phyloP scores from a whole-genome alignment of 2,888 invertebrate species.

The Conomelus anceps region DNA sequence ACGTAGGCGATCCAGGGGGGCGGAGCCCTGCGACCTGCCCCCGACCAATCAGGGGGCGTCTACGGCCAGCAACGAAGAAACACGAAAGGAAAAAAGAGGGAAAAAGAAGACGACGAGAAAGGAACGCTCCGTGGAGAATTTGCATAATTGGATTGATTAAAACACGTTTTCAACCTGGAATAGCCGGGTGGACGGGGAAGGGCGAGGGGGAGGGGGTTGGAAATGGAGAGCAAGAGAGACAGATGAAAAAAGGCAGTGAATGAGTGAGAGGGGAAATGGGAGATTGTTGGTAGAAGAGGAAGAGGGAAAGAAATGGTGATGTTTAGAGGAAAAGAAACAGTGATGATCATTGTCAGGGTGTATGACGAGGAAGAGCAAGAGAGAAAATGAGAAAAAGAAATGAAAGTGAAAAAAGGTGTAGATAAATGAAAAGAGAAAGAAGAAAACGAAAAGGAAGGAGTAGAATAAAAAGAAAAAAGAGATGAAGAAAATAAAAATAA shows the following conservation, averaged over 20 bases:
- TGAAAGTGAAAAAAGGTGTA: neutral
- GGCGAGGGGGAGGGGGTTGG: neutral
- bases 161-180: neutral
- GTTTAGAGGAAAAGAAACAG: neutral
- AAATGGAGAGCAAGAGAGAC: neutral
- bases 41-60: neutral
- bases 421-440: neutral
- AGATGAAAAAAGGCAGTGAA: neutral
- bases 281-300: neutral
- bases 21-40: neutral
- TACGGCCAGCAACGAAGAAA: neutral
- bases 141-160: conserved; percentile 14
- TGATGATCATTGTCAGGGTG: neutral
- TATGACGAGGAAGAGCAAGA: neutral
- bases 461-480: too few relatives aligned
- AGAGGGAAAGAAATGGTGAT: neutral
- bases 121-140: neutral
- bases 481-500: too few relatives aligned
- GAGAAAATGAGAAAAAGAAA: neutral
- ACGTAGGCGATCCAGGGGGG: neutral
- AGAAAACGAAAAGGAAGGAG: too few relatives aligned
- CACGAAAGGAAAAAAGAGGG: neutral
- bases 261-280: neutral
- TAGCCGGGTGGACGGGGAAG: neutral
- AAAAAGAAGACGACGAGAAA: neutral